phyloP scores from a whole-genome alignment of 2,888 invertebrate species.

The Hermaeophaga mercurialis region DNA sequence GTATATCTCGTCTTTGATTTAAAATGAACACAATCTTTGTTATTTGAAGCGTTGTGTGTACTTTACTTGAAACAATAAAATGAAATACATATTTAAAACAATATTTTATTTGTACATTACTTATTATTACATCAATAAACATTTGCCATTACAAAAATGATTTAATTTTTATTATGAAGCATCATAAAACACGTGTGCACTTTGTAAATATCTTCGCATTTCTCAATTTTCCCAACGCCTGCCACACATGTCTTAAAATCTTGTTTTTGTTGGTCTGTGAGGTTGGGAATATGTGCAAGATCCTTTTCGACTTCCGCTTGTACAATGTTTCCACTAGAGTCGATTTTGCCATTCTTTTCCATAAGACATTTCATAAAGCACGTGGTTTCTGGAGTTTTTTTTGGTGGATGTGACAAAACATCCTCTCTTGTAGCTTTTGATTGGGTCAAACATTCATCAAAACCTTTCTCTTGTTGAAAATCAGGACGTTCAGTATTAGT shows the following conservation, averaged over 20 bases:
- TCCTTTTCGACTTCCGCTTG: neutral
- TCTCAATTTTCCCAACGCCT: constrained; percentile 3
- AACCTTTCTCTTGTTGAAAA: neutral
- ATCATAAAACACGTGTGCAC: neutral
- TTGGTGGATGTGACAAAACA: neutral
- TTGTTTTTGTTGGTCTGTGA: neutral
- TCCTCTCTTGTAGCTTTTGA: neutral
- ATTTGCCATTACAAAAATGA: neutral
- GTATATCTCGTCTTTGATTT: too few relatives aligned
- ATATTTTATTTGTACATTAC: too few relatives aligned
- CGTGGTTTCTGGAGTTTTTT: neutral
- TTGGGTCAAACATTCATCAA: neutral
- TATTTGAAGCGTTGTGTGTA: too few relatives aligned
- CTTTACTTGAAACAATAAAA: too few relatives aligned
- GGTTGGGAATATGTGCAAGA: neutral
- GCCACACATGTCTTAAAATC: constrained; percentile 1
- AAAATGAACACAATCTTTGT: too few relatives aligned
- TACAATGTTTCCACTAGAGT: neutral
- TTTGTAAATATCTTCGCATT: constrained; percentile 16
- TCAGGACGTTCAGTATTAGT: too few relatives aligned
- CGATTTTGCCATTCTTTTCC: neutral
- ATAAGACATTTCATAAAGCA: neutral
- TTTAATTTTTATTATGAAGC: neutral
- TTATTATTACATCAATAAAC: too few relatives aligned
- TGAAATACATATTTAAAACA: too few relatives aligned